Evolutionary conservation across 2,113 vertebrate species (phyloP), one percentile per base, ranked within the genome.

Genomic region (Centrocercus urophasianus): DNA sequence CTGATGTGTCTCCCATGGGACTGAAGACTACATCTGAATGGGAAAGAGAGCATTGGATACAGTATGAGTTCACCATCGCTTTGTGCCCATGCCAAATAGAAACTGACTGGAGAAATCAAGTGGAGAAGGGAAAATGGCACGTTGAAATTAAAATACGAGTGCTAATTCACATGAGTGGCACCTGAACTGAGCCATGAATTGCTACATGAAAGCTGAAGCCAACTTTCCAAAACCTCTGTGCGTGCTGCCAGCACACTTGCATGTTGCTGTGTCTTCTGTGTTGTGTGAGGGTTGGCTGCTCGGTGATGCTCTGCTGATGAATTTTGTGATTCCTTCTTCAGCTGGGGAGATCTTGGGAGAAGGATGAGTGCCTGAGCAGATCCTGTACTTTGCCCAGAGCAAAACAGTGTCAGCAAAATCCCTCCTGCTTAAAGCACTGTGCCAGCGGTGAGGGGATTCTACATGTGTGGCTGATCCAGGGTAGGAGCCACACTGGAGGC

Each of bases 381-480:
- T 42, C 4, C 38, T 50, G 24, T 72, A 47, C 40, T 78, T 28
- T 64, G n/a, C 47, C 40, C 40, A 28, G 18, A 80, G 63, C 14
- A 76, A 88, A 54, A 40, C 32, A n/a, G 76, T 17, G 66, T 50
- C 70, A 78, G 40, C 27, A 63, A 32, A 81, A 63, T 50, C 61
- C 25, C 18, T 64, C 38, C 28, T 64, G 52, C 52, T 61, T 47
- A 45, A 89, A 72, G n/a, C 63, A 56, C 52, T 27, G 10, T 47
- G 19, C 47, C 45, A 0, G 0, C 25, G 1, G 82, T 0, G 1
- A 80, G 48, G 80, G 28, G 25, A 76, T 52, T 66, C 61, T 0
- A 0, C 1, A 1, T 27, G 15, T 71, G 81, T 1, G 1, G 73
- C 84, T 80, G 20, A 72, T 28, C 78, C 38, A 78, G 34, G 13